Base-by-base conservation (phyloP, 1,140 invertebrate species). In the Drosophila sulfurigaster region DNA sequence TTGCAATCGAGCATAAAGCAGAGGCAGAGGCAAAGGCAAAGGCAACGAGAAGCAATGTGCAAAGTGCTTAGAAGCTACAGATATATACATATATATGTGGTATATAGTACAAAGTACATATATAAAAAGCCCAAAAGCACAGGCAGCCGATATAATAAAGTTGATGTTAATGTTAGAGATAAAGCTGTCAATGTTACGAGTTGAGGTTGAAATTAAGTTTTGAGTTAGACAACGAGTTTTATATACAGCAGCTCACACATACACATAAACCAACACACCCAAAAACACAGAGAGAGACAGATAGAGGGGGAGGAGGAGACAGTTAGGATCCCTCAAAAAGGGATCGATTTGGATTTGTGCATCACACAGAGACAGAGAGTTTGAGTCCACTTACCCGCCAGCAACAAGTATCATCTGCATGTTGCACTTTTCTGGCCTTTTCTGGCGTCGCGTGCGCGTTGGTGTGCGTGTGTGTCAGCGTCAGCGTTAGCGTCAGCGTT, bases 351-450 rank as follows among this genome's bases (percentile, higher is more conserved):
- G 48, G 51, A 13, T 32, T 8, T 32, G 32, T 32, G 32, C 32
- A 32, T 7, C 32, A 32, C 32, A 32, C n/a, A 13, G 13, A 5
- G 52, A 3, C 35, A 38, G 35, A 32, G 30, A 6, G 30, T 32
- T 32, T 32, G 15, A 48, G 38, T 41, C 10, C 15, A 92, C 91
- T 92, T 91, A 92, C 91, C 91, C 91, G 87, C 91, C 91, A 90
- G 91, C 91, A 91, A 92, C 91, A 91, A 92, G 89, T 81, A 92
- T 92, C 91, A 92, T 92, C 91, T 92, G 91, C 91, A 92, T 92
- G 75, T 86, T 78, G 70, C 58, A 35, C 73, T 32, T 13, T 77
- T 73, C 13, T 51, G 62, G 60, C 35, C 8, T 35, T 25, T 25
- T 25, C 20, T 25, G 20, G 48, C 48, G 41, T 28, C 45, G 5